Conservation (phyloP, 2,888 invertebrate genomes). For the Petrolisthes manimaculis region DNA sequence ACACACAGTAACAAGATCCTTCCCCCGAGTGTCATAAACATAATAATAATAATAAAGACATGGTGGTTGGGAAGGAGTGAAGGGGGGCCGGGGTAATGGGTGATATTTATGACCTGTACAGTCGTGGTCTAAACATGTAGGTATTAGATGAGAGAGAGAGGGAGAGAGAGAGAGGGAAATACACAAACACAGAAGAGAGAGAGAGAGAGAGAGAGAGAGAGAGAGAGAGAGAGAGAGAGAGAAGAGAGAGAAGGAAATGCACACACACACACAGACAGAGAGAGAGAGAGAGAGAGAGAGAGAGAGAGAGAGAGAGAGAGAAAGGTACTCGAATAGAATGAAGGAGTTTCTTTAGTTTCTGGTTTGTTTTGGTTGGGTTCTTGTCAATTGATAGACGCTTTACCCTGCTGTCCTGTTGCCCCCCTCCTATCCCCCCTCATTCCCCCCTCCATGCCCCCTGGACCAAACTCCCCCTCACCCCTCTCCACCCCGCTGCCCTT, state of each 20-base stretch:
- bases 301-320: slow-evolving; percentile 15
- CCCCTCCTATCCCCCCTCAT: background rate
- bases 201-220: background rate
- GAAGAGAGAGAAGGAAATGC: background rate
- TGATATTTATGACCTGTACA: too few species aligned
- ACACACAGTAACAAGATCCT: too few species aligned
- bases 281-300: background rate
- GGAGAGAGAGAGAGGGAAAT: background rate
- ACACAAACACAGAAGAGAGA: background rate
- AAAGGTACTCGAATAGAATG: background rate
- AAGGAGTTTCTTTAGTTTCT: background rate
- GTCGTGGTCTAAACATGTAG: too few species aligned
- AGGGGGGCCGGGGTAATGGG: too few species aligned
- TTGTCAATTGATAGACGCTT: background rate
- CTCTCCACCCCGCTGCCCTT: background rate
- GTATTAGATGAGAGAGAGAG: slow-evolving; percentile 4
- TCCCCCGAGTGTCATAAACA: too few species aligned
- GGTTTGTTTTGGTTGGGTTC: too few species aligned
- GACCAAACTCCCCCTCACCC: background rate
- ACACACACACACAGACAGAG: background rate
- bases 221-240: slow-evolving; percentile 4
- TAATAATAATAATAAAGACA: too few species aligned
- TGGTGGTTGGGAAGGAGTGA: too few species aligned
- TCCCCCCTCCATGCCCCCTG: background rate
- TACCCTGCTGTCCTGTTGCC: background rate